These are phyloP conservation scores for Phaonia tiefii DNA, from an alignment of 2,888 invertebrate species.

Conservation along the genomic window DNA sequence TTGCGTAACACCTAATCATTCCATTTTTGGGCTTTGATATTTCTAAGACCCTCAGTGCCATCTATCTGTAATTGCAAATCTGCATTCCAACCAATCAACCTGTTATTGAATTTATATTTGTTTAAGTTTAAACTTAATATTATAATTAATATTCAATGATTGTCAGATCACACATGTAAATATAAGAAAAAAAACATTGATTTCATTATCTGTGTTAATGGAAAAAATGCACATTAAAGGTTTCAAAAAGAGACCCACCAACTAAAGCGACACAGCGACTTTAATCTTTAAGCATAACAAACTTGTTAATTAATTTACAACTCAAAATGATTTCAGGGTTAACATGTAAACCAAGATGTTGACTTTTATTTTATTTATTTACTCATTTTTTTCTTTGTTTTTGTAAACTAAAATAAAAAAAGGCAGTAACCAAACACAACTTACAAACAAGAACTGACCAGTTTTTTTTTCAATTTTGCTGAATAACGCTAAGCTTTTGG, in stretches of 20 bases:
- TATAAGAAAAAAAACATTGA: too few species aligned
- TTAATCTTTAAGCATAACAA: constrained; percentile 38
- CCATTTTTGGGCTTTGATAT: too few species aligned
- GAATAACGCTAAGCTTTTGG: not conserved
- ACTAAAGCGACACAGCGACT: too few species aligned
- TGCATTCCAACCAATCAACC: too few species aligned
- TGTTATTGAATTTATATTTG: not conserved
- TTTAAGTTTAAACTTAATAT: constrained; percentile 3
- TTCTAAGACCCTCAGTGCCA: too few species aligned
- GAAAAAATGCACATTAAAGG: too few species aligned
- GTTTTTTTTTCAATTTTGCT: not conserved
- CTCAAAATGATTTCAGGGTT: constrained; percentile 63
- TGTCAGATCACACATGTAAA: not conserved
- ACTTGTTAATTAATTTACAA: constrained; percentile 56
- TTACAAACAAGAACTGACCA: constrained; percentile 8
- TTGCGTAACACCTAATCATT: too few species aligned
- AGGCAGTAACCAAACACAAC: not conserved
- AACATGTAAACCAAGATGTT: constrained; percentile 46
- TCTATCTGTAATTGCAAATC: constrained; percentile 1
- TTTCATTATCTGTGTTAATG: constrained; percentile 26
- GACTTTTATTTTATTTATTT: too few species aligned
- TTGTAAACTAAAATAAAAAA: not conserved
- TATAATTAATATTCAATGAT: constrained; percentile 10
- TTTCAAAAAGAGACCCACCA: too few species aligned
- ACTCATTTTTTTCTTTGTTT: too few species aligned